Evolutionary conservation across 2,888 invertebrate species (phyloP).

Genomic region (Osmoderma eremita): DNA sequence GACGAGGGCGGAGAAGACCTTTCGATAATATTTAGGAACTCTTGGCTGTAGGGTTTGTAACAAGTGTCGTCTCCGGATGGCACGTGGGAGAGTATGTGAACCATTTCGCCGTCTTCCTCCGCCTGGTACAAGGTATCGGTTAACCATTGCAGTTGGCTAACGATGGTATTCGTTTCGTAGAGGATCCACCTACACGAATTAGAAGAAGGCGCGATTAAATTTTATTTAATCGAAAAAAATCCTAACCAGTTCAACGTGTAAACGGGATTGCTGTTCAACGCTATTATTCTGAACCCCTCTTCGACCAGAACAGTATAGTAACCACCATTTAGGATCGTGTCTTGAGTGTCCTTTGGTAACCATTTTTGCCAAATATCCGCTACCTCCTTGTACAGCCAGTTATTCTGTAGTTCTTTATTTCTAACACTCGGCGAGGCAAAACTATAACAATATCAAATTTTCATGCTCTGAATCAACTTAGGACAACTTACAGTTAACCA

Average conservation of each 20-base stretch:
- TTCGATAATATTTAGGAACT: no score
- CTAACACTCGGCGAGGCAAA: conserved; percentile 54
- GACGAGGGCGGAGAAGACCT: no score
- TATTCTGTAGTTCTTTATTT: conserved; percentile 64
- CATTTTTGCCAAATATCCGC: conserved; percentile 78
- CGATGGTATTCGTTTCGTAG: conserved; percentile 72
- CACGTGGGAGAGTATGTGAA: conserved; percentile 86
- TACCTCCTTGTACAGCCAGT: conserved; percentile 81
- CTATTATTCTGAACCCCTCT: conserved; percentile 79
- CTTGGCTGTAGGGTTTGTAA: conserved; percentile 71
- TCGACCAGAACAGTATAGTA: conserved; percentile 78
- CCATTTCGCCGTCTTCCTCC: conserved; percentile 75
- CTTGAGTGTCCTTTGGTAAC: conserved; percentile 72
- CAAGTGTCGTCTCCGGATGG: conserved; percentile 78
- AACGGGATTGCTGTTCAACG: conserved; percentile 84
- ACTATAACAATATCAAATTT: conserved; percentile 36
- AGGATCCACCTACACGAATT: conserved; percentile 54
- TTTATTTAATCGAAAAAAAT: no score
- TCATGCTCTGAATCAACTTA: no score
- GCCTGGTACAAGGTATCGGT: conserved; percentile 76
- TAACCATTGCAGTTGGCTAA: conserved; percentile 83
- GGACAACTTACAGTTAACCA: no score
- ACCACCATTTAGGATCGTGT: conserved; percentile 74
- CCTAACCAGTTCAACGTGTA: conserved; percentile 76
- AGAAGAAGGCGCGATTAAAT: background rate